Conservation (phyloP, 2,113 vertebrate genomes). For the Callithrix jacchus region DNA sequence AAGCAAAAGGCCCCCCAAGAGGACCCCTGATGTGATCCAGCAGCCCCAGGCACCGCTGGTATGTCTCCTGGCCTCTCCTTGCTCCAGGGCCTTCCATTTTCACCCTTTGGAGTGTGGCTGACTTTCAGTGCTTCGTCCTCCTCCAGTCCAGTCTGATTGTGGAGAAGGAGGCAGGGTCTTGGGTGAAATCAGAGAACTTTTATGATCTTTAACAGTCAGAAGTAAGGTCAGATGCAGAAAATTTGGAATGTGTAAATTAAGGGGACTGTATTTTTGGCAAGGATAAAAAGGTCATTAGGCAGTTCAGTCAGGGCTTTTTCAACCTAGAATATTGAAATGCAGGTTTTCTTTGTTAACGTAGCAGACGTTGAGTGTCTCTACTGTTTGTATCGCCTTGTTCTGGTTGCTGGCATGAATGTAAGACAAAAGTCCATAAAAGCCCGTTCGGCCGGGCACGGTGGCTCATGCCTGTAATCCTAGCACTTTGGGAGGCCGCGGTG, state of each 20-base stretch:
- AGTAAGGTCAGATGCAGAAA: not conserved
- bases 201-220: not conserved
- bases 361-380: not conserved
- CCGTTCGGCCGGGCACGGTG: not conserved
- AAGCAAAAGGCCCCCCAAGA: not conserved
- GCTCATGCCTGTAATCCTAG: too few species aligned
- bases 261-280: not conserved
- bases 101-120: not conserved
- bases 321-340: not conserved
- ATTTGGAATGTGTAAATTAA: not conserved
- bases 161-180: not conserved
- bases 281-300: not conserved
- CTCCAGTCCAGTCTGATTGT: rapidly evolving
- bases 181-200: not conserved
- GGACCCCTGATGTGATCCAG: rapidly evolving
- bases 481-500: too few species aligned
- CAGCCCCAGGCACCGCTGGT: not conserved
- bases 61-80: not conserved
- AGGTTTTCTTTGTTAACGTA: not conserved
- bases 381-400: not conserved
- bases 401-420: not conserved
- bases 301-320: not conserved
- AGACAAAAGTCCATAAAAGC: not conserved
- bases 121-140: not conserved
- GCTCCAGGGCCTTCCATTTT: not conserved